Conservation (phyloP, 2,113 vertebrate genomes). For the Xiphias gladius region DNA sequence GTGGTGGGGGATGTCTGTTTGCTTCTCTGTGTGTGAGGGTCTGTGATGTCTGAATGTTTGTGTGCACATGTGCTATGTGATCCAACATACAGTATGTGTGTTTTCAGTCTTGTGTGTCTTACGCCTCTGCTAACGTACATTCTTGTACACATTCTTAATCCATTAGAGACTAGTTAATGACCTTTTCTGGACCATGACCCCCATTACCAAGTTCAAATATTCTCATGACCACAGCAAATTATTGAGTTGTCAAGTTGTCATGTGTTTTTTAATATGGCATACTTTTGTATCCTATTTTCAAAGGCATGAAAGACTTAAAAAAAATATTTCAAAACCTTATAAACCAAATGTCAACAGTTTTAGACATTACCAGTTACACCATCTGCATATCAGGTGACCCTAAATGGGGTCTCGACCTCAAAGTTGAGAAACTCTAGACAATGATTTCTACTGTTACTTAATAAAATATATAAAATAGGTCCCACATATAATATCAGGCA, state of each 20-base stretch:
- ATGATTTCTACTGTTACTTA: neutral
- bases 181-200: slow-evolving; percentile 18
- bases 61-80: slow-evolving; percentile 2
- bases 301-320: neutral
- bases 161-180: slow-evolving; percentile 9
- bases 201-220: slow-evolving; percentile 11
- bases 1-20: neutral
- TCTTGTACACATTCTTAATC: slow-evolving; percentile 1
- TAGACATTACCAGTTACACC: neutral
- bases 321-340: neutral
- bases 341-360: neutral
- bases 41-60: neutral
- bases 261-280: neutral
- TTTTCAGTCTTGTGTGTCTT: slow-evolving; percentile 21
- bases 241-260: slow-evolving; percentile 8
- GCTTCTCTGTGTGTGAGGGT: slow-evolving; percentile 8
- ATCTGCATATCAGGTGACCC: neutral
- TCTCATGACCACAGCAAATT: slow-evolving; percentile 8
- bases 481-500: neutral
- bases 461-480: slow-evolving; percentile 5
- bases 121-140: slow-evolving; percentile 18
- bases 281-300: slow-evolving; percentile 13
- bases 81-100: neutral
- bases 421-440: neutral
- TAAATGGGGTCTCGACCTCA: neutral